A percentile compares a stretch with the other conserved stretches of the same genome.
Conservation (phyloP, 1,140 invertebrate genomes). For the Aphis craccivora region DNA sequence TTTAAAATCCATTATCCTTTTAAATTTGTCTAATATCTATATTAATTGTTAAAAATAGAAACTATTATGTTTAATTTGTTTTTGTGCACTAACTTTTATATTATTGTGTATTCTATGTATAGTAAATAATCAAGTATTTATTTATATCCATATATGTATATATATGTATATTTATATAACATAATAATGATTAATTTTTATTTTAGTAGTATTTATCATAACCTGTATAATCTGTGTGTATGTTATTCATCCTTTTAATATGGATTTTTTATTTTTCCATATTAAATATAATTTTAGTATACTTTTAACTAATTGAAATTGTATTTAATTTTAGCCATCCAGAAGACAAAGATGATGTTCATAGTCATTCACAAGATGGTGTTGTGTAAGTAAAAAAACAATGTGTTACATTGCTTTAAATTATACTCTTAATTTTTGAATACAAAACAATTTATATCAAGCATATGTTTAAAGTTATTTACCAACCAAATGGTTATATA, state of each 20-base stretch:
- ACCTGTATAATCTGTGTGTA: slow-evolving; percentile 19
- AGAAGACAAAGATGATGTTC: slow-evolving; percentile 44
- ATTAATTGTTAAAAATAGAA: background rate
- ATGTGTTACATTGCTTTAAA: background rate
- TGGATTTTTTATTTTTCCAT: background rate
- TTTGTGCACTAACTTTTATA: background rate
- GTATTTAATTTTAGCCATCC: slow-evolving; percentile 38
- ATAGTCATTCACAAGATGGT: slow-evolving; percentile 41
- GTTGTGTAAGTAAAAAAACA: slow-evolving; percentile 30
- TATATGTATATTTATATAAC: background rate
- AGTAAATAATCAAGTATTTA: background rate
- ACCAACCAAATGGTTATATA: no score
- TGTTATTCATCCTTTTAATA: background rate
- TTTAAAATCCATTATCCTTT: background rate
- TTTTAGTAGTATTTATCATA: slow-evolving; percentile 28
- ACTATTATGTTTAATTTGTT: background rate
- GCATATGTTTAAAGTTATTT: background rate
- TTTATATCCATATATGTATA: background rate
- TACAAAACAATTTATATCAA: background rate
- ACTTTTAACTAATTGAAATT: background rate
- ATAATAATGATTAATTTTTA: no score
- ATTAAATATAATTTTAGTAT: background rate
- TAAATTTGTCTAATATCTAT: background rate
- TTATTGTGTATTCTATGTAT: background rate
- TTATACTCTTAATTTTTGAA: background rate